Percentiles rank a stretch among this genome's conserved stretches.
Conservation (phyloP, 2,113 vertebrate species). For the Gallinago jamesoni region DNA sequence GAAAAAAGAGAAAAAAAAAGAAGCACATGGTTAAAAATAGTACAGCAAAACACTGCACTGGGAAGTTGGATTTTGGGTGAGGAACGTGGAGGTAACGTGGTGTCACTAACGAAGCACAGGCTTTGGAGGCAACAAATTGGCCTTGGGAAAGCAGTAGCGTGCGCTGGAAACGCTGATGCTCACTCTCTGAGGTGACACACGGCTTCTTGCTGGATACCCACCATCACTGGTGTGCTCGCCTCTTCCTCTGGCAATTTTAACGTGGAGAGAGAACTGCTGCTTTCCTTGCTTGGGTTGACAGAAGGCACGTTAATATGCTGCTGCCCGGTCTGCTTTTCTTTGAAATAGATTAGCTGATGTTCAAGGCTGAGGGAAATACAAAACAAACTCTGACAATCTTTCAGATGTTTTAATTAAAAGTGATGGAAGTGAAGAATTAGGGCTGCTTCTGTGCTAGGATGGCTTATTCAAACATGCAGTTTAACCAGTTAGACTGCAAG, state of each 20-base stretch:
- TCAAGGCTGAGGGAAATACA: slow-evolving; percentile 60
- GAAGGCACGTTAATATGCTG: slow-evolving; percentile 40
- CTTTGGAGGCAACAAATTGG: not conserved
- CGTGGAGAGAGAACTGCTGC: not conserved
- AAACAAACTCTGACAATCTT: slow-evolving; percentile 71
- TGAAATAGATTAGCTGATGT: slow-evolving; percentile 47
- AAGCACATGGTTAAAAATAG: not conserved
- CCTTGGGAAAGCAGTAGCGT: not conserved
- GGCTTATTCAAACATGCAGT: slow-evolving; percentile 58
- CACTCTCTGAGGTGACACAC: not conserved
- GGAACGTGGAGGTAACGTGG: not conserved
- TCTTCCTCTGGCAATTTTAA: slow-evolving; percentile 50
- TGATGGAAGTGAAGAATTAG: slow-evolving; percentile 65
- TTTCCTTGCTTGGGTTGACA: slow-evolving; percentile 56
- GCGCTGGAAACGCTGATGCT: not conserved
- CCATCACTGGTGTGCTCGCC: not conserved
- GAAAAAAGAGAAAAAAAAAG: not conserved
- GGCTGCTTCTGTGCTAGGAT: slow-evolving; percentile 43
- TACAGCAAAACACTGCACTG: not conserved
- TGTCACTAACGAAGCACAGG: not conserved
- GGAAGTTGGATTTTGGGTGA: not conserved
- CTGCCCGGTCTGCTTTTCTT: slow-evolving; percentile 45
- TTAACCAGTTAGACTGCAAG: slow-evolving; percentile 62
- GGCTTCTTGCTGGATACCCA: not conserved
- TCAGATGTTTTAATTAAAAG: slow-evolving; percentile 76